Base-by-base conservation (phyloP, 64 coral and sea anemone genomes). In the Porites australiensis region DNA sequence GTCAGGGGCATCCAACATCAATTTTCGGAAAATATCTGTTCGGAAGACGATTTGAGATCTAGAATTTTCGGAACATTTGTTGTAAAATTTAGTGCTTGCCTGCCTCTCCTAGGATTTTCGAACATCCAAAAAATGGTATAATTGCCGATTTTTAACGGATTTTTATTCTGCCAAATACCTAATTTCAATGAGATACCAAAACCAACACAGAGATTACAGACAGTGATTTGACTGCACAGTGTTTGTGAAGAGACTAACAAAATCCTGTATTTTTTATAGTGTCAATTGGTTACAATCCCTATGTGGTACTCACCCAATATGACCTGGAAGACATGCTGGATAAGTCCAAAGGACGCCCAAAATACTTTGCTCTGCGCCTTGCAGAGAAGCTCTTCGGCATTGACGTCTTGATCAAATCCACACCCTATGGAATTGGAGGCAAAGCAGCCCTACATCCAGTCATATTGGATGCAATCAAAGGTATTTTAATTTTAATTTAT, bases 311-410 rank as follows among this genome's bases (percentile, higher is more conserved):
- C 8, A 68, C 46, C 3, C 44, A 51, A 47, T 68, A 50, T 52
- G 81, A 84, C 46, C 6, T 84, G 19, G 81, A 84, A 84, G 81
- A 84, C 20, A n/a, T 64, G 18, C 13, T 68, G 44, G 63, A 68
- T 13, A 84, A 84, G 45, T 49, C 61, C 61, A 84, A 68, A n/a
- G 45, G 61, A 22, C 81, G 81, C 10, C 62, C 81, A 50, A 66
- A 84, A 13, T 84, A 68, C 62, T 84, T 66, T 84, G 61, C 81
- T 3, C 19, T 84, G 62, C 61, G 81, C 61, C 8, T 84, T 43
- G 81, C 81, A 68, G 81, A 84, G 81, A 84, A 46, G 81, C 81
- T 84, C 8, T 84, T 68, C 69, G 81, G 81, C 8, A 18, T 84
- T 49, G 81, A 84, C 52, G 19, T 84, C 22, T 52, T 84, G 81